These are phyloP conservation scores for Diadegma fenestrale DNA, from an alignment of 2,888 invertebrate species.

Conservation along the genomic window DNA sequence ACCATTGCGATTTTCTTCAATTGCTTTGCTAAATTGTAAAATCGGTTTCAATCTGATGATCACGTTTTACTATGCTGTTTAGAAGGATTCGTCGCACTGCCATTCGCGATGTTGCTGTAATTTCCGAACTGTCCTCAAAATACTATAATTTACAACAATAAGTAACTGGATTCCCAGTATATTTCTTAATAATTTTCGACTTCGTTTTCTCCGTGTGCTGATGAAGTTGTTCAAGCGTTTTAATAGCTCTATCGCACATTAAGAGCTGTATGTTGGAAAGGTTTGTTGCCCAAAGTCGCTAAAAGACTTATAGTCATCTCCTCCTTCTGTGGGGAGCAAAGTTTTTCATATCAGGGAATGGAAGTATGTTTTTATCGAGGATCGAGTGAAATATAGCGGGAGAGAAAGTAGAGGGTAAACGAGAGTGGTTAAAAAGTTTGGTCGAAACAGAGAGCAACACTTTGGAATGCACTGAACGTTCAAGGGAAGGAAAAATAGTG, in stretches of 20 bases:
- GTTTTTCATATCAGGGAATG: slow-evolving; percentile 20
- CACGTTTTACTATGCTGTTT: too few relatives aligned
- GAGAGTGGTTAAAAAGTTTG: slow-evolving; percentile 60
- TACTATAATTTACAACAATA: too few relatives aligned
- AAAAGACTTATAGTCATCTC: background rate
- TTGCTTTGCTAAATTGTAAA: too few relatives aligned
- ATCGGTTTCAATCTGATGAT: too few relatives aligned
- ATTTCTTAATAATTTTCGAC: too few relatives aligned
- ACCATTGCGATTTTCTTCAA: too few relatives aligned
- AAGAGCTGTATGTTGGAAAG: background rate
- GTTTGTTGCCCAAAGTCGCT: background rate
- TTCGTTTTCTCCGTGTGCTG: too few relatives aligned
- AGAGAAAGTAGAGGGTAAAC: slow-evolving; percentile 9
- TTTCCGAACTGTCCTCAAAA: too few relatives aligned
- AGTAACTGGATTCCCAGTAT: too few relatives aligned
- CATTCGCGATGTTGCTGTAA: too few relatives aligned
- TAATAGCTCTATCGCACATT: background rate
- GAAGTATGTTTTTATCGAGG: slow-evolving; percentile 46
- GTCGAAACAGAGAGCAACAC: slow-evolving; percentile 53
- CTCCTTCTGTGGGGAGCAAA: background rate
- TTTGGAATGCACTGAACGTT: slow-evolving; percentile 37
- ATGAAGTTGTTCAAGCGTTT: too few relatives aligned
- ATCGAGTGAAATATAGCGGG: slow-evolving; percentile 7
- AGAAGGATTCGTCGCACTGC: too few relatives aligned
- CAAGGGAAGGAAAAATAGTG: background rate